Conservation (phyloP, 30 jellyfish, hydroid and myxozoan species). For the Morbakka virulenta region DNA sequence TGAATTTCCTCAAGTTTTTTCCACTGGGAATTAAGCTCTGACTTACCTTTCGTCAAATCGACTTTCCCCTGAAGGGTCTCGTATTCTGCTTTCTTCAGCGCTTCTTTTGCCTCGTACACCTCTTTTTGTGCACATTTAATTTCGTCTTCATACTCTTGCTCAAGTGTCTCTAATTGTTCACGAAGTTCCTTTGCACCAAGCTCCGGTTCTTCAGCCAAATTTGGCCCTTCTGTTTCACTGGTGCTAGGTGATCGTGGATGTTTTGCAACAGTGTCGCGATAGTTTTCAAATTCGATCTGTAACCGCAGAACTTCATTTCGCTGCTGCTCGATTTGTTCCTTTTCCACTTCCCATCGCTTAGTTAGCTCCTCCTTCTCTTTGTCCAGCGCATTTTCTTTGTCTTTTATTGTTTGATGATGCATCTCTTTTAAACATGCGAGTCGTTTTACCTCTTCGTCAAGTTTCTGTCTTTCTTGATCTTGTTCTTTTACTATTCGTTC, state of each 20-base stretch:
- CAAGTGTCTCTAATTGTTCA: conserved; percentile 58
- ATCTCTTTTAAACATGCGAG: conserved; percentile 56
- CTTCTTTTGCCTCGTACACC: conserved; percentile 78
- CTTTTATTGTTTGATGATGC: conserved; percentile 67
- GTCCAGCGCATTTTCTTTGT: conserved; percentile 55
- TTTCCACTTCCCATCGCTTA: conserved; percentile 63
- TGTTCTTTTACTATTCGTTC: conserved; percentile 75
- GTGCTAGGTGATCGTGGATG: conserved; percentile 9
- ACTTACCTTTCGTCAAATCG: conserved; percentile 79
- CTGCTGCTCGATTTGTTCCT: conserved; percentile 62
- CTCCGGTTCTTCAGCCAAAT: background rate
- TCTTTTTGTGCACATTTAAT: conserved; percentile 76
- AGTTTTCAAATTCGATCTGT: conserved; percentile 72
- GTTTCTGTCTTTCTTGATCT: conserved; percentile 52
- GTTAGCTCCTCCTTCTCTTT: conserved; percentile 80
- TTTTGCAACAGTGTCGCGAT: conserved; percentile 20
- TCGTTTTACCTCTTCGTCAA: conserved; percentile 79
- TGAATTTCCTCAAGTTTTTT: conserved; percentile 70
- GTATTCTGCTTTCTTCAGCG: conserved; percentile 77
- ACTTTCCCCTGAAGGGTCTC: conserved; percentile 89
- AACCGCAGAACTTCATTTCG: conserved; percentile 72
- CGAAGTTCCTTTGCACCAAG: conserved; percentile 49
- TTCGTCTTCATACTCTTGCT: conserved; percentile 78
- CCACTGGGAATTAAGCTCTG: conserved; percentile 82
- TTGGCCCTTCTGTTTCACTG: conserved; percentile 35